These are phyloP conservation scores for Dendropsophus ebraccatus DNA, from an alignment of 2,113 vertebrate species.

Conservation along the genomic window DNA sequence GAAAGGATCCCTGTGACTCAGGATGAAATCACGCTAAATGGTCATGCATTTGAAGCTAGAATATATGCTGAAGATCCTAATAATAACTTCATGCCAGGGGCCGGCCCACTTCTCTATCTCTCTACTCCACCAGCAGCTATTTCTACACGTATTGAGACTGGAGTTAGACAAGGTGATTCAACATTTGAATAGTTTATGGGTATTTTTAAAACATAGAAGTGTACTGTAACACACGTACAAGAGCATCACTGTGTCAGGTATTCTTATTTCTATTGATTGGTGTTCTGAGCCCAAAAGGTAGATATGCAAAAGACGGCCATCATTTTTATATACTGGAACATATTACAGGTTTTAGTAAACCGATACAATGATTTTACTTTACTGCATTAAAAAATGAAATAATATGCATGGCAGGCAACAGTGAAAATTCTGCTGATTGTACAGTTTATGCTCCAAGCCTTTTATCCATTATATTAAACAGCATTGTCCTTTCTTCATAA, in stretches of 20 bases:
- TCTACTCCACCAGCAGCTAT: constrained; percentile 82
- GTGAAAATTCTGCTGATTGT: not conserved
- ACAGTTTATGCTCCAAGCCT: not conserved
- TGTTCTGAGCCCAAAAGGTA: not conserved
- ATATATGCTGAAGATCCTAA: constrained; percentile 96
- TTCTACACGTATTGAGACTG: constrained; percentile 90
- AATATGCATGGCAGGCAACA: not conserved
- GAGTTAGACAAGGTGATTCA: constrained; percentile 88
- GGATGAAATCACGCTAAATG: constrained; percentile 84
- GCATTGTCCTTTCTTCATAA: not conserved
- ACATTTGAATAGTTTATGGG: not conserved
- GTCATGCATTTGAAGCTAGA: constrained; percentile 95
- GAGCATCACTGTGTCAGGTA: not conserved
- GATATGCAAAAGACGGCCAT: too few species aligned
- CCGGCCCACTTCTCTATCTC: constrained; percentile 88
- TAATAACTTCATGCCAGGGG: constrained; percentile 91
- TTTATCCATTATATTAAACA: not conserved
- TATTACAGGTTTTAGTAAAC: not conserved
- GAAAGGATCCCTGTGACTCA: constrained; percentile 91
- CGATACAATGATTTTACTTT: too few species aligned
- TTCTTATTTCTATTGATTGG: not conserved
- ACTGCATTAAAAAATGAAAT: not conserved
- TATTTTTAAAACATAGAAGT: not conserved
- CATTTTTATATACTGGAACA: not conserved
- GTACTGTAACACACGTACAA: not conserved